Conservation (phyloP, 2,113 vertebrate species). For the Nothoprocta perdicaria region DNA sequence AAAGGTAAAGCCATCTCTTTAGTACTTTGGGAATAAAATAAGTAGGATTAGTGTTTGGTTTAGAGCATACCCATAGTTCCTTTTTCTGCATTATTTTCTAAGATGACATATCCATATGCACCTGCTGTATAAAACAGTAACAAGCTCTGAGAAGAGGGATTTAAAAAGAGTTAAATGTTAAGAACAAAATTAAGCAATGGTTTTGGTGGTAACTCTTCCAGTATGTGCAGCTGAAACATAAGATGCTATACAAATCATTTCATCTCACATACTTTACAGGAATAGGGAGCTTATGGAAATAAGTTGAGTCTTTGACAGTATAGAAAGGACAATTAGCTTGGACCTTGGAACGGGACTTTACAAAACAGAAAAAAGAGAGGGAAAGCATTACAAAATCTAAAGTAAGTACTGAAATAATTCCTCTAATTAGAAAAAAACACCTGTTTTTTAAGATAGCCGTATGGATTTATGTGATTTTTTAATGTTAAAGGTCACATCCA, state of each 20-base stretch:
- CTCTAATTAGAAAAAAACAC: neutral
- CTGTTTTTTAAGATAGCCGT: neutral
- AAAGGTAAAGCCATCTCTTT: neutral
- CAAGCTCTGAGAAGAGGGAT: neutral
- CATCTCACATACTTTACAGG: neutral
- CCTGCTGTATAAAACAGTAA: neutral
- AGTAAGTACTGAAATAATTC: neutral
- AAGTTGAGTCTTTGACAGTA: neutral
- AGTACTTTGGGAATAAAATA: neutral
- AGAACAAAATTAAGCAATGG: neutral
- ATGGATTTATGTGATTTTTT: neutral
- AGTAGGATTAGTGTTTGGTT: neutral
- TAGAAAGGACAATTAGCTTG: neutral
- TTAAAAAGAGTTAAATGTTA: neutral
- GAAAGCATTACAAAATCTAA: neutral
- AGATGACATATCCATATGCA: neutral
- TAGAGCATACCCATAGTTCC: neutral
- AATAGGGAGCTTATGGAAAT: neutral
- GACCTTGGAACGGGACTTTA: neutral
- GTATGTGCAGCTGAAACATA: neutral
- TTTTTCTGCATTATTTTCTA: neutral
- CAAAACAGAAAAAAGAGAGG: neutral
- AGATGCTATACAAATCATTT: neutral
- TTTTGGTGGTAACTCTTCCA: neutral
- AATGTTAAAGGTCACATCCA: neutral